Evolutionary conservation across 2,797 vertebrate genomes (phyloP), one percentile per base, ranked within the genome.

Genomic region (Oreonectes daqikongensis): DNA sequence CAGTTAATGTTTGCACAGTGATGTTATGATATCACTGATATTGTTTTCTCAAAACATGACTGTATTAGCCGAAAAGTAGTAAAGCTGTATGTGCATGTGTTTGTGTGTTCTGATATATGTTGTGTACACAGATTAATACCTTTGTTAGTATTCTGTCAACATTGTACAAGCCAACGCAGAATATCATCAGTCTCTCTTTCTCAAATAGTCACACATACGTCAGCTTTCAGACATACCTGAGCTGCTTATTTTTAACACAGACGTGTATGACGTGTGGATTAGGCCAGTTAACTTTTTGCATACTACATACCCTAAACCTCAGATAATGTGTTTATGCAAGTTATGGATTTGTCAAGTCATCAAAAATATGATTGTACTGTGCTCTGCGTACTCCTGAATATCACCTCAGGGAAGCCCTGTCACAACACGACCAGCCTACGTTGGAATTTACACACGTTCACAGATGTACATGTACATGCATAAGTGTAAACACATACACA

Each of bases 341-440:
- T 26, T 65, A 53, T 53, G 15, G 46, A 20, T 64, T 9, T 32
- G 30, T 35, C 60, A 20, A 53, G 60, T 65, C 46, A 65, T 17
- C 30, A 53, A 55, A 3, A 24, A 18, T 75, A 2, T 55, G 50
- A 14, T 40, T 48, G 14, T 59, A 63, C n/a, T 14, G 11, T n/a
- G 22, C 75, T 40, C 44, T 42, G 50, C 38, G n/a, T 53, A 44
- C 18, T 57, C 18, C 1, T 57, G 24, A 66, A 66, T 24, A 75
- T 64, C 65, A 77, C 74, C 79, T 82, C 18, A 26, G 68, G 79
- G 80, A 44, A 42, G 83, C 81, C 76, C 83, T 92, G 88, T 91
- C 86, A 82, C 81, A 86, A 90, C 90, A 91, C 59, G 89, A 91
- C 80, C 81, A 81, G 75, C 69, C 28, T 82, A 44, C 30, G 44